Percentiles rank a stretch among this genome's conserved stretches.
Conservation (phyloP, 2,888 invertebrate species). For the Tromatobia lineatoria region DNA sequence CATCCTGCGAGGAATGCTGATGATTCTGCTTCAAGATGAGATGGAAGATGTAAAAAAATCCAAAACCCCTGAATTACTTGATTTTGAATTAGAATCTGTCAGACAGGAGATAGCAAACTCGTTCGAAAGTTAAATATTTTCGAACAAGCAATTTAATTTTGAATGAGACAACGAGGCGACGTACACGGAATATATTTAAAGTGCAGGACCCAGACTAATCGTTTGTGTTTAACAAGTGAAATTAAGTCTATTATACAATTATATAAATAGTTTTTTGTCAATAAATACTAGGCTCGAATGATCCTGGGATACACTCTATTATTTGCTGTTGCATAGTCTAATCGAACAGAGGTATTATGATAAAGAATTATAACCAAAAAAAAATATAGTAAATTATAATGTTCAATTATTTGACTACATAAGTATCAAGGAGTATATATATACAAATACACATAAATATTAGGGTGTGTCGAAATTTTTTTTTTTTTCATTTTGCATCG, state of each 20-base stretch:
- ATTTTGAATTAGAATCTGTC: constrained; percentile 7
- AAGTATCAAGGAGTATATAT: constrained; percentile 66
- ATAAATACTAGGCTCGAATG: constrained; percentile 22
- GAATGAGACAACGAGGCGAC: constrained; percentile 5
- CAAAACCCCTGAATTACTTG: background rate
- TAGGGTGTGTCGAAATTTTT: too few relatives aligned
- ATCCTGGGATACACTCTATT: constrained; percentile 69
- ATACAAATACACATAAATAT: constrained; percentile 80
- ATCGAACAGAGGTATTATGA: constrained; percentile 68
- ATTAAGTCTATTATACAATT: constrained; percentile 33
- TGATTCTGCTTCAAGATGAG: background rate
- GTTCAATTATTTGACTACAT: constrained; percentile 67
- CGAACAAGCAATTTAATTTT: constrained; percentile 35
- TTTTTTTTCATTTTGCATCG: too few relatives aligned
- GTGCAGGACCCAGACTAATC: background rate
- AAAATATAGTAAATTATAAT: constrained; percentile 65
- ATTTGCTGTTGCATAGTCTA: constrained; percentile 78
- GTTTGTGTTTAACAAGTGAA: constrained; percentile 15
- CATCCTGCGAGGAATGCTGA: constrained; percentile 19
- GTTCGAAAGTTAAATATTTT: constrained; percentile 67
- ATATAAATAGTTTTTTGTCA: constrained; percentile 46
- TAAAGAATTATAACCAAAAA: constrained; percentile 69
- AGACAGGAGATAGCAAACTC: constrained; percentile 60
- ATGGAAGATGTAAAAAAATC: background rate
- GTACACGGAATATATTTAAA: background rate